These are phyloP conservation scores for Larimichthys polyactis DNA, from an alignment of 2,113 vertebrate genomes.

Conservation along the genomic window DNA sequence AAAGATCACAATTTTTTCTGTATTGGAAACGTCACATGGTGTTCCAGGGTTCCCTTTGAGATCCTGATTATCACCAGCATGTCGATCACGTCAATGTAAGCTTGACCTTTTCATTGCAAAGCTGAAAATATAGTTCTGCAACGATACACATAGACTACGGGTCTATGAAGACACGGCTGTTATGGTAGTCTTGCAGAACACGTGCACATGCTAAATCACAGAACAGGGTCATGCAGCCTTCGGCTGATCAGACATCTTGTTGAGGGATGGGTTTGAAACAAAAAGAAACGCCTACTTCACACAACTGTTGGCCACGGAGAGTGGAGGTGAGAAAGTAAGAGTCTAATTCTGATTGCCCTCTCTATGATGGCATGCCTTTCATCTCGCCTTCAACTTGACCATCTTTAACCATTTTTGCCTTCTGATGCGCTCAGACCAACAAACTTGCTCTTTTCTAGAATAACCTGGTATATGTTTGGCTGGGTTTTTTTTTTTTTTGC, in stretches of 20 bases:
- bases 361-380: background rate
- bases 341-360: background rate
- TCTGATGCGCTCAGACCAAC: background rate
- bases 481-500: too few relatives aligned
- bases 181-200: background rate
- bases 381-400: background rate
- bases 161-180: background rate
- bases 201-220: background rate
- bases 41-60: background rate
- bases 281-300: background rate
- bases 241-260: background rate
- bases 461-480: background rate
- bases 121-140: background rate
- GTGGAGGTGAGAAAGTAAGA: background rate
- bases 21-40: conserved; percentile 8
- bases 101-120: conserved; percentile 25
- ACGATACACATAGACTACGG: background rate
- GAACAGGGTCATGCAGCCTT: background rate
- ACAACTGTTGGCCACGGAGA: background rate
- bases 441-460: background rate
- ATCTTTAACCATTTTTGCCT: background rate
- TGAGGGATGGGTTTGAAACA: background rate
- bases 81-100: background rate
- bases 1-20: conserved; percentile 10
- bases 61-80: background rate